A percentile compares a stretch with the other conserved stretches of the same genome.
Evolutionary conservation across 2,113 vertebrate species (phyloP).

Genomic region (Actinemys pallida): DNA sequence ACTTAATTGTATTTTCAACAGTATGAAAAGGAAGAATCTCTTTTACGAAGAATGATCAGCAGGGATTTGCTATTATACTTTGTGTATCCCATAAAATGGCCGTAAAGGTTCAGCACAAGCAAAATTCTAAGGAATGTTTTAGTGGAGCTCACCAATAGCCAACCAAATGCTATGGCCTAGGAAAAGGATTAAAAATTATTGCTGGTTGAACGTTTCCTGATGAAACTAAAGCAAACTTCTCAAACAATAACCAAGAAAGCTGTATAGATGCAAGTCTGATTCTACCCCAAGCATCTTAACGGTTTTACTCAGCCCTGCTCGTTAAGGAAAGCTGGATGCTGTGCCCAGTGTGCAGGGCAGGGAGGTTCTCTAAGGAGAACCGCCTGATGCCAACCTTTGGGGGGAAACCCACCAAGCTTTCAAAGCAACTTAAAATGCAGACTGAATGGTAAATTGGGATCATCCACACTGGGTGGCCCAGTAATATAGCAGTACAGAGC

Average conservation of each 20-base stretch:
- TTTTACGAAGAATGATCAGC: not conserved
- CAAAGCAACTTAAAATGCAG: not conserved
- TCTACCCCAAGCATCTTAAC: not conserved
- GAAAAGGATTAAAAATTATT: not conserved
- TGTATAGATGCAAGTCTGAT: not conserved
- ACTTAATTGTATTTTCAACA: not conserved
- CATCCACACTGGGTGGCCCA: not conserved
- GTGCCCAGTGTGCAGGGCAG: not conserved
- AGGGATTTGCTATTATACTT: not conserved
- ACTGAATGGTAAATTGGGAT: not conserved
- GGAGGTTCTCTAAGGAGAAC: not conserved
- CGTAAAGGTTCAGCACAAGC: not conserved
- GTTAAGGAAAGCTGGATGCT: not conserved
- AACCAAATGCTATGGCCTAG: not conserved
- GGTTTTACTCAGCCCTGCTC: not conserved
- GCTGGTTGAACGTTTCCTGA: not conserved
- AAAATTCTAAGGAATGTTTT: not conserved
- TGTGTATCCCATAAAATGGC: not conserved
- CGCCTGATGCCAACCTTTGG: not conserved
- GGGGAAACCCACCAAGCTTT: not conserved
- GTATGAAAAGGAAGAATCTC: not conserved
- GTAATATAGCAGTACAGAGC: not conserved
- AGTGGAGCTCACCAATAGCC: not conserved
- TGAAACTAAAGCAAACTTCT: not conserved
- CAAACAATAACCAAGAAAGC: not conserved